These are phyloP conservation scores for Dreissena polymorpha DNA, from an alignment of 1,140 invertebrate species.

Conservation along the genomic window DNA sequence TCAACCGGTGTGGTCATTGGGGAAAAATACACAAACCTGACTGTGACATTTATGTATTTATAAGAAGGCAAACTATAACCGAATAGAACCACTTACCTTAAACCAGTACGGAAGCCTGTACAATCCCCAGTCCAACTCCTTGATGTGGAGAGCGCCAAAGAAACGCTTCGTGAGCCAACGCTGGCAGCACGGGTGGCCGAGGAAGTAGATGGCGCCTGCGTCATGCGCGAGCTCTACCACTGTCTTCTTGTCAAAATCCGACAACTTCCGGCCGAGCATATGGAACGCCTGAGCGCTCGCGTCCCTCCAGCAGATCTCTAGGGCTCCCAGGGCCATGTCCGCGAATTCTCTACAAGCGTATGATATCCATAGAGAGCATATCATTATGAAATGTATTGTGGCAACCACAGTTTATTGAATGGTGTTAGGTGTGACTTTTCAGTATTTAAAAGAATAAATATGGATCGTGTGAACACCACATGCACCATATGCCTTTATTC, in stretches of 20 bases:
- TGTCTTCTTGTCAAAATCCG: conserved; percentile 77
- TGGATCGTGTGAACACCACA: no score
- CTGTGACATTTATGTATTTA: no score
- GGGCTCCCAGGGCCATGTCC: conserved; percentile 76
- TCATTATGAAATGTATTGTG: no score
- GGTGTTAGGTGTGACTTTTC: no score
- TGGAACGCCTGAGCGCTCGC: conserved; percentile 75
- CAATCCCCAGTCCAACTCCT: conserved; percentile 75
- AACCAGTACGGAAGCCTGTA: conserved; percentile 71
- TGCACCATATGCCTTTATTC: no score
- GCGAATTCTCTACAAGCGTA: conserved; percentile 75
- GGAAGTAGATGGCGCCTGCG: conserved; percentile 74
- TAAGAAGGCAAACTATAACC: no score
- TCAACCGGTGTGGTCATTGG: no score
- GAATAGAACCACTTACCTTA: conserved; percentile 72
- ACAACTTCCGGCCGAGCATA: conserved; percentile 73
- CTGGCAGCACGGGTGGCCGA: conserved; percentile 80
- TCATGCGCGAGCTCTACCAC: conserved; percentile 73
- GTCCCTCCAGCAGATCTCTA: conserved; percentile 77
- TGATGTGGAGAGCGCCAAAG: conserved; percentile 75
- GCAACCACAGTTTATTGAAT: no score
- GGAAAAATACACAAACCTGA: no score
- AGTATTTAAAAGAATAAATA: not conserved
- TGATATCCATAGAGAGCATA: no score
- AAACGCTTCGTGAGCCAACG: conserved; percentile 78